Evolutionary conservation across 1,140 invertebrate species (phyloP).

Genomic region (Magallana angulata): DNA sequence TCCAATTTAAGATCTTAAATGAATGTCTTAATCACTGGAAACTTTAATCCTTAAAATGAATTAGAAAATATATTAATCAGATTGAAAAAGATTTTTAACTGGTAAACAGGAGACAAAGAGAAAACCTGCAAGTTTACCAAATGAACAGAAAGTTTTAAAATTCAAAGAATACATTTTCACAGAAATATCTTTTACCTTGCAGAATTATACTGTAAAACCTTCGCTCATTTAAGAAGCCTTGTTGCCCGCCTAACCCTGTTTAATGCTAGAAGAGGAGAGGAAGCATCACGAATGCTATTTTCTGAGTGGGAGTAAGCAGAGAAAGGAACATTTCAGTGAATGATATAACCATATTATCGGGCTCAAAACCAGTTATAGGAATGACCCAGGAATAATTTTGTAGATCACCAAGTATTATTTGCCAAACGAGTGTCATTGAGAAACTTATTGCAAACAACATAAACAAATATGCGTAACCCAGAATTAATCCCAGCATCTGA

Average conservation of each 20-base stretch:
- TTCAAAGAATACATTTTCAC: constrained; percentile 36
- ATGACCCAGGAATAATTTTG: neutral
- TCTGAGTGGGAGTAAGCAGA: constrained; percentile 51
- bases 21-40: too few relatives aligned
- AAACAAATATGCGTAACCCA: neutral
- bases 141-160: neutral
- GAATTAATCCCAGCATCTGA: neutral
- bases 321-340: constrained; percentile 39
- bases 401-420: neutral
- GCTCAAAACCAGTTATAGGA: neutral
- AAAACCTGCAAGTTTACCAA: constrained; percentile 12
- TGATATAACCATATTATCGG: neutral
- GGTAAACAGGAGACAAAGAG: neutral
- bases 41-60: too few relatives aligned
- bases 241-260: constrained; percentile 52
- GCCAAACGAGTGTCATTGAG: neutral
- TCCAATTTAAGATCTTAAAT: too few relatives aligned
- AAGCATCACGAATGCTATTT: constrained; percentile 47
- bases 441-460: neutral
- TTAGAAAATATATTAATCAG: too few relatives aligned
- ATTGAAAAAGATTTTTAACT: too few relatives aligned
- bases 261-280: constrained; percentile 54
- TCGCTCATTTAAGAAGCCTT: constrained; percentile 33
- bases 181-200: constrained; percentile 19
- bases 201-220: neutral